Evolutionary conservation across 2,888 invertebrate species (phyloP).

Genomic region (Meiosimyza decipiens): DNA sequence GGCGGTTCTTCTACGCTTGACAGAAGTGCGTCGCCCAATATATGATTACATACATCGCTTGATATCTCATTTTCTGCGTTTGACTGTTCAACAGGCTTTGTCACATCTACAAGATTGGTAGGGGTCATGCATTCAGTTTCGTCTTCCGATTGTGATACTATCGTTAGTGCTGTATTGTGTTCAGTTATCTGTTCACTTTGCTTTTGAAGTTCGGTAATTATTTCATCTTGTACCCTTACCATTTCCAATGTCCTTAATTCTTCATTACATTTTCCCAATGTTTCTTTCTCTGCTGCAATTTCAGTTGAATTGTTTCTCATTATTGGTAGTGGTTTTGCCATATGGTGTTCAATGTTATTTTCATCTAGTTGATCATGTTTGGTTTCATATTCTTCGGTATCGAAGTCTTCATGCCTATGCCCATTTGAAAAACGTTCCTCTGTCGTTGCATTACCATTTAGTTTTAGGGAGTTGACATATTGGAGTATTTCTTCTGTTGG

Average conservation of each 20-base stretch:
- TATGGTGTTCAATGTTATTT: slow-evolving; percentile 14
- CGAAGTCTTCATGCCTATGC: slow-evolving; percentile 10
- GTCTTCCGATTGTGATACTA: no score
- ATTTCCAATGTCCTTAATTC: slow-evolving; percentile 9
- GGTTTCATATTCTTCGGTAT: slow-evolving; percentile 11
- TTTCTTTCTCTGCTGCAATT: slow-evolving; percentile 18
- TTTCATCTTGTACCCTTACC: slow-evolving; percentile 54
- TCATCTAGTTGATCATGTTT: slow-evolving; percentile 24
- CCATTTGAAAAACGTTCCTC: slow-evolving; percentile 21
- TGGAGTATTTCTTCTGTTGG: slow-evolving; percentile 16
- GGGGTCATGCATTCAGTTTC: no score
- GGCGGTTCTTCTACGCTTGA: not conserved
- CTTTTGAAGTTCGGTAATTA: slow-evolving; percentile 56
- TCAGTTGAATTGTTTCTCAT: not conserved
- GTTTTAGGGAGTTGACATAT: not conserved
- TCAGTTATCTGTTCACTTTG: slow-evolving; percentile 48
- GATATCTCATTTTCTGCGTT: not conserved
- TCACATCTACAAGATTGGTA: no score
- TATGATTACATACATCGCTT: not conserved
- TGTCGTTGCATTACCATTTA: slow-evolving; percentile 10
- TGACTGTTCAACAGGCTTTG: no score
- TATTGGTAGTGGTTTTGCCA: slow-evolving; percentile 34
- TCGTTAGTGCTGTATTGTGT: not conserved
- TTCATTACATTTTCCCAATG: slow-evolving; percentile 17
- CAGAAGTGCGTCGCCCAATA: not conserved